Conservation (phyloP, 2,888 invertebrate species). For the Fabriciana adippe region DNA sequence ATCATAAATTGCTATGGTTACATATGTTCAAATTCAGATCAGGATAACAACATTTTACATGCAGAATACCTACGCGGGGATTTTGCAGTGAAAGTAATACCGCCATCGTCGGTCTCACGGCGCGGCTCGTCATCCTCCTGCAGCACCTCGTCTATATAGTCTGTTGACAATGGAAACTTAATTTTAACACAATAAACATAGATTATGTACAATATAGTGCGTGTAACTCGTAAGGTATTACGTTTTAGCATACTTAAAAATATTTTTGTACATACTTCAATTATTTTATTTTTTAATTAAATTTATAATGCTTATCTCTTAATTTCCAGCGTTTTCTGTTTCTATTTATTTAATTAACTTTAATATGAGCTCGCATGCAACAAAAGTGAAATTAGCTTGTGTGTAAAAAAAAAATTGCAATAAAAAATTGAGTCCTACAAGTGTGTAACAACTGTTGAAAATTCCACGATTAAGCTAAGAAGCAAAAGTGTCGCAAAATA, state of each 20-base stretch:
- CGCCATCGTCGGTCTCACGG: constrained; percentile 88
- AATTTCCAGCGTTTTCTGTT: neutral
- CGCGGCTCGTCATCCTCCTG: constrained; percentile 84
- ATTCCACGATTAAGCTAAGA: constrained; percentile 14
- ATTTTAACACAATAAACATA: neutral
- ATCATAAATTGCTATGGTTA: neutral
- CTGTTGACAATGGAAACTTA: constrained; percentile 68
- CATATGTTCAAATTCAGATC: constrained; percentile 68
- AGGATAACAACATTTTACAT: constrained; percentile 60
- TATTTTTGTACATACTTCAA: too few relatives aligned
- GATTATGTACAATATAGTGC: neutral
- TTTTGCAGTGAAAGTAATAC: constrained; percentile 94
- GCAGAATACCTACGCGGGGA: constrained; percentile 90
- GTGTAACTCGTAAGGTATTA: neutral
- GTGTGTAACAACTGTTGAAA: constrained; percentile 4
- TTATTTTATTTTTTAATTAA: neutral
- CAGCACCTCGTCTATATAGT: constrained; percentile 92
- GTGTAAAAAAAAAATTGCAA: neutral
- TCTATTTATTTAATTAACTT: constrained; percentile 1
- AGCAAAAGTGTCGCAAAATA: constrained; percentile 34
- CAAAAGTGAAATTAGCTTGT: constrained; percentile 24
- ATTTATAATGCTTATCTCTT: neutral
- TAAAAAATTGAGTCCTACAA: neutral
- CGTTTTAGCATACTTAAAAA: neutral
- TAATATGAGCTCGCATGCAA: constrained; percentile 23